Evolutionary conservation across 2,113 vertebrate genomes (phyloP).

Genomic region (Myodes glareolus): DNA sequence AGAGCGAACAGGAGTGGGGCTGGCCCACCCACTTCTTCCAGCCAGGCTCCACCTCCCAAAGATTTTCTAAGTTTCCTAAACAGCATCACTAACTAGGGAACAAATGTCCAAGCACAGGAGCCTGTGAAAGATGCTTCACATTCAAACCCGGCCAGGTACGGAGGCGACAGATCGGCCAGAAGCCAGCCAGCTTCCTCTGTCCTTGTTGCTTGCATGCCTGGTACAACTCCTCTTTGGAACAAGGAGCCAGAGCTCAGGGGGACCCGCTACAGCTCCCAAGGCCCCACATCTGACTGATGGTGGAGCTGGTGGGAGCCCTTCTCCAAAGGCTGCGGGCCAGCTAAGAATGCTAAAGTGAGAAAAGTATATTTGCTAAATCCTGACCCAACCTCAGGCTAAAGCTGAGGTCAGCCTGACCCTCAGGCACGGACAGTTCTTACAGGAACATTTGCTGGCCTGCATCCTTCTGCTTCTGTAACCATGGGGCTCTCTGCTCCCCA

Average conservation of each 20-base stretch:
- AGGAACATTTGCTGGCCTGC: neutral
- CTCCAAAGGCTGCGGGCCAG: too few species aligned
- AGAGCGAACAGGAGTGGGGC: neutral
- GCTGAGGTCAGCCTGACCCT: neutral
- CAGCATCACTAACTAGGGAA: neutral
- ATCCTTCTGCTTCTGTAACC: neutral
- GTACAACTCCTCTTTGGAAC: neutral
- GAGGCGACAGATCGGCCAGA: fast-evolving
- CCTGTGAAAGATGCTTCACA: neutral
- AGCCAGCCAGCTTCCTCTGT: neutral
- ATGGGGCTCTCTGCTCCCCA: neutral
- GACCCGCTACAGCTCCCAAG: fast-evolving
- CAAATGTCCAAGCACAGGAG: neutral
- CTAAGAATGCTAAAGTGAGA: neutral
- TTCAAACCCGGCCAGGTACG: neutral
- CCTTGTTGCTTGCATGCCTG: neutral
- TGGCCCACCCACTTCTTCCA: neutral
- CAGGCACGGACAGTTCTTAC: neutral
- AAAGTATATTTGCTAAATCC: neutral
- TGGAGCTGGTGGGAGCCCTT: neutral
- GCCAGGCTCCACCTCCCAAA: neutral
- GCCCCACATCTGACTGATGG: too few species aligned
- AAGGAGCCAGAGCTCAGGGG: neutral
- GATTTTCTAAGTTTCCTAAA: neutral
- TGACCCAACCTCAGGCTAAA: neutral